Conservation (phyloP, 2,888 invertebrate genomes). For the Lordiphosa fenestrarum region DNA sequence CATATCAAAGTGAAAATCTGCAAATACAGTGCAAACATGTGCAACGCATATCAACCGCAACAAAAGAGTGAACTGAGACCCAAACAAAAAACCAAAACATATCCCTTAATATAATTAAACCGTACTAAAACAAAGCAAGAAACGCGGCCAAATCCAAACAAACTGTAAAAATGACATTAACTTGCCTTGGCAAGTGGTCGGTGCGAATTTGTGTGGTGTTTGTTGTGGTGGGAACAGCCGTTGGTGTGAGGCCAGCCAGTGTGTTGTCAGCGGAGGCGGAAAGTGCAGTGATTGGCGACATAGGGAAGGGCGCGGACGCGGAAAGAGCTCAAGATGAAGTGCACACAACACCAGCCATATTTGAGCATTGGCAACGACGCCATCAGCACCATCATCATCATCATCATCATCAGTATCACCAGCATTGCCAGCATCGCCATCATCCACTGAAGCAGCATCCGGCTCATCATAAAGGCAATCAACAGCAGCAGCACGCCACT, state of each 20-base stretch:
- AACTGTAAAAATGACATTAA: conserved; percentile 55
- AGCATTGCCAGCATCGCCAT: conserved; percentile 14
- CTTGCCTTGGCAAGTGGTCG: conserved; percentile 38
- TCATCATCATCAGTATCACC: conserved; percentile 24
- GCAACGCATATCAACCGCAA: conserved; percentile 25
- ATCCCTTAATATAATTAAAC: conserved; percentile 14
- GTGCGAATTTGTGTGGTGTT: conserved; percentile 48
- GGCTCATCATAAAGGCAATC: conserved; percentile 13
- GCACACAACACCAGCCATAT: conserved; percentile 6
- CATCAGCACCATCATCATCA: conserved; percentile 18
- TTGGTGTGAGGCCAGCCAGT: conserved; percentile 23
- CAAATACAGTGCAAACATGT: conserved; percentile 20
- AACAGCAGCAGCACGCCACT: conserved; percentile 24
- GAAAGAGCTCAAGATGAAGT: conserved; percentile 1
- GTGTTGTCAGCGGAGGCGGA: conserved; percentile 19
- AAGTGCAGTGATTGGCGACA: conserved; percentile 64
- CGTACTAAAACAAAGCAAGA: conserved; percentile 14
- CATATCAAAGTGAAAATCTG: too few relatives aligned
- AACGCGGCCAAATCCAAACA: not conserved
- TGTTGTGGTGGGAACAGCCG: conserved; percentile 21
- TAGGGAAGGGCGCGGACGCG: conserved; percentile 22
- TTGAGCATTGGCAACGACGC: conserved; percentile 14
- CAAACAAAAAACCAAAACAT: conserved; percentile 7
- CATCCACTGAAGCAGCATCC: conserved; percentile 20
- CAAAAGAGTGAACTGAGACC: conserved; percentile 23